Base-by-base conservation (phyloP, 2,888 invertebrate species). In the Crematogaster levior region DNA sequence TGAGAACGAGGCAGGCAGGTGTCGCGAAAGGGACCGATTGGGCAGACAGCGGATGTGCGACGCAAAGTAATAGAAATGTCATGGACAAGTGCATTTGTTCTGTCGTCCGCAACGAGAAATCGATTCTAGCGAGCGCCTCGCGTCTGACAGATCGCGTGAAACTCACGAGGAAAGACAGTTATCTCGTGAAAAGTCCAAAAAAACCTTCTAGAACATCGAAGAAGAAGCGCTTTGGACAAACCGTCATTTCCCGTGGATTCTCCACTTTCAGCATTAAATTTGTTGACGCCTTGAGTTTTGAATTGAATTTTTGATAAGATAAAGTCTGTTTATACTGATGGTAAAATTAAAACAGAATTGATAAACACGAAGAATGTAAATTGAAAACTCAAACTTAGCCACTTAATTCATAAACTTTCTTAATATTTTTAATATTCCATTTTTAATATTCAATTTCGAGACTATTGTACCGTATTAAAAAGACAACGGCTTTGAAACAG, bases 31-130 rank as follows among this genome's bases (percentile, higher is more conserved):
- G 70, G 63, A 82, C 61, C 70, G 77, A 66, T 74, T 79, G 79
- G 89, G 51, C 74, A 81, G 83, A 89, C 82, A 66, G 74, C 81
- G 82, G 86, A 89, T 84, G 84, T 84, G 82, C 68, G 80, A 84
- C 80, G 80, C 80, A 82, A 90, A 91, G 90, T 91, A 91, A 91
- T 91, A 88, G 90, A 91, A 91, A 88, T 90, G 91, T 91, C 91
- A 91, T 79, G 85, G 88, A 84, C 91, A 91, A 90, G 87, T 85
- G 88, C 85, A 87, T 87, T 90, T 83, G 87, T 87, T 86, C 87
- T 80, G 90, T 90, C 89, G 85, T 81, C 89, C 77, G 89, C 86
- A 46, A 90, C 84, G 85, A 70, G 70, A 85, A 90, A 90, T 87
- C 87, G 85, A 90, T 89, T 89, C 84, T 84, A 80, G 77, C 79